Evolutionary conservation across 2,797 vertebrate genomes (phyloP).

Genomic region (Eurystomus glaucurus): DNA sequence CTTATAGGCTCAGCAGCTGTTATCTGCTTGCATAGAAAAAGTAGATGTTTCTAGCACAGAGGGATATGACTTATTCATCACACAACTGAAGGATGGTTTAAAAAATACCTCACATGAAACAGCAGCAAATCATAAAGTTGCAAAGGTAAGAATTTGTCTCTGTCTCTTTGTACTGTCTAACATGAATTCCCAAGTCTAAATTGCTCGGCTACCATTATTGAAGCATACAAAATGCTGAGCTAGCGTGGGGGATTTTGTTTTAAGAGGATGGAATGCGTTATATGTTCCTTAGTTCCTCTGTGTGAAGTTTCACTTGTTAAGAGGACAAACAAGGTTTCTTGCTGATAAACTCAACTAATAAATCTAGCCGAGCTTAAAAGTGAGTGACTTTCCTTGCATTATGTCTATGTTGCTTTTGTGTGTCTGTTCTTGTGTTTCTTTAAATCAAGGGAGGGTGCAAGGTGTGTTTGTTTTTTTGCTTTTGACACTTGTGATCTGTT

Average conservation of each 20-base stretch:
- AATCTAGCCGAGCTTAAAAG: background rate
- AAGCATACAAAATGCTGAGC: background rate
- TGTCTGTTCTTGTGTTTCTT: background rate
- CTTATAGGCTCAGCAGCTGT: slow-evolving; percentile 94
- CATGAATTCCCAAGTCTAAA: background rate
- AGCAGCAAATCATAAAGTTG: slow-evolving; percentile 99
- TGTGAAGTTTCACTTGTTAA: background rate
- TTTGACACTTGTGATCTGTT: background rate
- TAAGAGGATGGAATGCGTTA: background rate
- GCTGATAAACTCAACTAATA: background rate
- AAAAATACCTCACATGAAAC: slow-evolving; percentile 99
- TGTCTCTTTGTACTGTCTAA: background rate
- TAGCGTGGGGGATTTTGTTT: background rate
- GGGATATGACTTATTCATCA: slow-evolving; percentile 96
- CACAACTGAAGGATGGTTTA: slow-evolving; percentile 97
- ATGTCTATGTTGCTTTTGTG: accelerated
- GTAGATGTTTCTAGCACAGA: slow-evolving; percentile 96
- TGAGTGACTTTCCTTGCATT: background rate
- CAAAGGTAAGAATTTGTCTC: slow-evolving; percentile 89
- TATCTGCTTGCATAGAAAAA: slow-evolving; percentile 97
- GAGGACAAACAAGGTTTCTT: background rate
- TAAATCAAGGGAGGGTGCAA: background rate
- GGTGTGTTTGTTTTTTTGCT: accelerated
- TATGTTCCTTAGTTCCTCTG: background rate
- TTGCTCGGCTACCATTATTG: background rate